Evolutionary conservation across 1,140 invertebrate genomes (phyloP).

Genomic region (Rhynchophorus ferrugineus): DNA sequence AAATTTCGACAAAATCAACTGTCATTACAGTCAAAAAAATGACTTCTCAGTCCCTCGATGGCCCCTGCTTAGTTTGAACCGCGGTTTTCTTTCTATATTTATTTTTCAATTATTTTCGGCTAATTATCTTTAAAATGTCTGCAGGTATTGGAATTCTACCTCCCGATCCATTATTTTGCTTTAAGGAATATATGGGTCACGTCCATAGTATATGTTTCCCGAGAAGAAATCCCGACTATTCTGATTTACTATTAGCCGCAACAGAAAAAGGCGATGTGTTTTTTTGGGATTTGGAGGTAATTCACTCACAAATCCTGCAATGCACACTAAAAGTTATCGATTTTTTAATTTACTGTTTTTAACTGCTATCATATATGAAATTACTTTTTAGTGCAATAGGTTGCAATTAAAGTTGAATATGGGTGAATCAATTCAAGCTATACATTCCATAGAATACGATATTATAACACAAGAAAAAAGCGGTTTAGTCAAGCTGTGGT

Average conservation of each 20-base stretch:
- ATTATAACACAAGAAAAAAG: constrained; percentile 62
- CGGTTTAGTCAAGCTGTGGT: constrained; percentile 58
- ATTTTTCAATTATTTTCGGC: constrained; percentile 12
- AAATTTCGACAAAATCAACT: too few species aligned
- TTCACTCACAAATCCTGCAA: not conserved
- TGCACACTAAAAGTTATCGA: not conserved
- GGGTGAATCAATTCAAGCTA: constrained; percentile 48
- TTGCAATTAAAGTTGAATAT: constrained; percentile 50
- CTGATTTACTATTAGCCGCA: constrained; percentile 58
- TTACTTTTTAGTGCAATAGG: constrained; percentile 50
- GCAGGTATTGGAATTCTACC: constrained; percentile 39
- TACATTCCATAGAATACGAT: constrained; percentile 48
- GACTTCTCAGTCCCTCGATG: constrained; percentile 13
- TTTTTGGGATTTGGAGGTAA: constrained; percentile 65
- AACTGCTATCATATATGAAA: not conserved
- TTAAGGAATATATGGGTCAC: constrained; percentile 45
- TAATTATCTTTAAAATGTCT: constrained; percentile 40
- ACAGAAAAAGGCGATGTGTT: constrained; percentile 59
- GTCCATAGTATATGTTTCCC: constrained; percentile 51
- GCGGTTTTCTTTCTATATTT: constrained; percentile 12
- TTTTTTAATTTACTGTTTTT: not conserved
- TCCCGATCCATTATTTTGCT: constrained; percentile 58
- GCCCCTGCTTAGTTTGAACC: constrained; percentile 18
- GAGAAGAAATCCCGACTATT: constrained; percentile 43
- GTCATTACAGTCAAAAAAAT: too few species aligned